phyloP scores from a whole-genome alignment of 1,140 invertebrate species.

The Papilio xuthus region DNA sequence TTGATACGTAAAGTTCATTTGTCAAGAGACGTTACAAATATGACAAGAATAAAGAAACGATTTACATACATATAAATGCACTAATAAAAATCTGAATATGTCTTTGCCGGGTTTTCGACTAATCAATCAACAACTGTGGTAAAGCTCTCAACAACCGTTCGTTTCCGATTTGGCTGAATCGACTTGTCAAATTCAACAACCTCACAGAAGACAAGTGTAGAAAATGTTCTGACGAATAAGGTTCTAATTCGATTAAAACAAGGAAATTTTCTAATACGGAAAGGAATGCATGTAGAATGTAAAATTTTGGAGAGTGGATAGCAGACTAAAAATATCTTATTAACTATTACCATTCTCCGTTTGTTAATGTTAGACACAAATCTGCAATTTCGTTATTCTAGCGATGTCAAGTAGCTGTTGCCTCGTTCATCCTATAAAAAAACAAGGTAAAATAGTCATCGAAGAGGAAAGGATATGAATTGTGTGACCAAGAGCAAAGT shows the following conservation, averaged over 20 bases:
- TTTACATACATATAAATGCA: not conserved
- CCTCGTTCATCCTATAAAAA: not conserved
- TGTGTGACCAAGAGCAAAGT: conserved; percentile 66
- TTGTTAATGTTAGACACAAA: not conserved
- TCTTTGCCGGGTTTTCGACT: not conserved
- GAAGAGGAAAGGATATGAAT: conserved; percentile 65
- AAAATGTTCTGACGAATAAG: no score
- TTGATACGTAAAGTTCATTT: conserved; percentile 65
- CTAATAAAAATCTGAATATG: not conserved
- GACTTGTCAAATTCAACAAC: no score
- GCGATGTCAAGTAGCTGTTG: not conserved
- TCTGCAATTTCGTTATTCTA: not conserved
- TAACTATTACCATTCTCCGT: not conserved
- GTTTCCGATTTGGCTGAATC: no score
- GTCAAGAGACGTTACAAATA: conserved; percentile 45
- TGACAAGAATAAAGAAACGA: not conserved
- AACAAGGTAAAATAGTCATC: conserved; percentile 25
- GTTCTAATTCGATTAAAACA: no score
- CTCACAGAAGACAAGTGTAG: no score
- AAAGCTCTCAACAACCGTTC: no score
- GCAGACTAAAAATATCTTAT: not conserved
- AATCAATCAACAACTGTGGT: no score
- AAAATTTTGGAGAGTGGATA: no score
- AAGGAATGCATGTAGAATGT: no score
- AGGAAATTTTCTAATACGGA: no score